Conservation (phyloP, 2,888 invertebrate genomes). For the Lasioglossum vierecki region DNA sequence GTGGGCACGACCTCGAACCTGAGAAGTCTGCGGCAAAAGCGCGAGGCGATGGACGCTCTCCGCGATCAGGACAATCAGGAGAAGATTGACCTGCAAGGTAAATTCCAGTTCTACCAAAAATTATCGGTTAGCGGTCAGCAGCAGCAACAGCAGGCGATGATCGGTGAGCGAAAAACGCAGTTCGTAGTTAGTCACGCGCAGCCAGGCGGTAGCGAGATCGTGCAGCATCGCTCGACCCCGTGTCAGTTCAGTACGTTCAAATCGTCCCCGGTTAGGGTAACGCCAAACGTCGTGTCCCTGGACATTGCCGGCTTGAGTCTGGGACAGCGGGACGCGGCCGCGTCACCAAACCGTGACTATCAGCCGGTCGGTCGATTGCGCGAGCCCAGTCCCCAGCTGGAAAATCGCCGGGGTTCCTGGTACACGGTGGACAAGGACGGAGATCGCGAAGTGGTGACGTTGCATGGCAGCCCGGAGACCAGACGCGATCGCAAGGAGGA, state of each 20-base stretch:
- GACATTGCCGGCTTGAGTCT: conserved; percentile 73
- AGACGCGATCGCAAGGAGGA: conserved; percentile 24
- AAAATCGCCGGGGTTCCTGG: conserved; percentile 77
- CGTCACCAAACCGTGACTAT: conserved; percentile 57
- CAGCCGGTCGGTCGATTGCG: not conserved
- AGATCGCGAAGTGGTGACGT: conserved; percentile 70
- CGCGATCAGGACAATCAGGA: conserved; percentile 81
- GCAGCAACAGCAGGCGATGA: conserved; percentile 69
- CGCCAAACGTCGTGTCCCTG: conserved; percentile 63
- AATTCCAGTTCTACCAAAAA: conserved; percentile 81
- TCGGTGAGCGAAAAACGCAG: conserved; percentile 85
- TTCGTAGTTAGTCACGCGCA: conserved; percentile 60
- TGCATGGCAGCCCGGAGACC: conserved; percentile 43
- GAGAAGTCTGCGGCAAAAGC: conserved; percentile 70
- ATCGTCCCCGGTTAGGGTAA: conserved; percentile 67
- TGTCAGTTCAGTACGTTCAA: conserved; percentile 80
- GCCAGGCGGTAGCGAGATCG: conserved; percentile 54
- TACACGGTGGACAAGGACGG: conserved; percentile 80
- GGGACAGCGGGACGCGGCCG: conserved; percentile 66
- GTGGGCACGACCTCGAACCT: conserved; percentile 75
- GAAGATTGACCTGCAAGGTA: conserved; percentile 80
- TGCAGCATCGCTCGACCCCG: conserved; percentile 55
- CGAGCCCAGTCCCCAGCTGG: conserved; percentile 67
- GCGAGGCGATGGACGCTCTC: conserved; percentile 76
- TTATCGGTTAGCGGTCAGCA: conserved; percentile 80